A percentile compares a stretch with the other conserved stretches of the same genome.
Conservation (phyloP, 2,113 vertebrate species). For the Salminus brasiliensis region DNA sequence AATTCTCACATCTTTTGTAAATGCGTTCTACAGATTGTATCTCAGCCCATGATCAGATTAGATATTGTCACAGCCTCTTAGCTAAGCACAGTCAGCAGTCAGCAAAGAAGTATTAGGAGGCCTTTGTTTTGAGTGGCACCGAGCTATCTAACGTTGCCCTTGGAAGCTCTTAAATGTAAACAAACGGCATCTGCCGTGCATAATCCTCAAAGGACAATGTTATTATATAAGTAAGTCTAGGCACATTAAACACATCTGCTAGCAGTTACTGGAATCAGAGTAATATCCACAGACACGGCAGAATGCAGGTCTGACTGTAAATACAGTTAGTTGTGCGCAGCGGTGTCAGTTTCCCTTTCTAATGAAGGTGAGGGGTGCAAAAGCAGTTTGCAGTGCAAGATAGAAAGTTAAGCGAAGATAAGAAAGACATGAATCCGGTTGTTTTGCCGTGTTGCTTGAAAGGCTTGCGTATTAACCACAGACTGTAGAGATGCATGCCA, state of each 20-base stretch:
- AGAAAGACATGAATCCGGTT: conserved; percentile 63
- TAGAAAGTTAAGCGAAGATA: conserved; percentile 64
- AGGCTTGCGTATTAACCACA: conserved; percentile 71
- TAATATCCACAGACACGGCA: conserved; percentile 11
- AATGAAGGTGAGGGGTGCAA: conserved; percentile 74
- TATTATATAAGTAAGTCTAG: conserved; percentile 17
- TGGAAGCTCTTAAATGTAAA: conserved; percentile 8
- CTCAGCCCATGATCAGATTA: conserved; percentile 48
- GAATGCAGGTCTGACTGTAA: conserved; percentile 7
- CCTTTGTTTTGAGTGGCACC: neutral
- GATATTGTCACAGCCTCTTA: conserved; percentile 39
- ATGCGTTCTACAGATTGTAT: conserved; percentile 41
- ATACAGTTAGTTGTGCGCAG: neutral
- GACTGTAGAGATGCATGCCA: conserved; percentile 68
- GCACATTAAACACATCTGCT: conserved; percentile 8
- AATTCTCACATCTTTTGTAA: conserved; percentile 34
- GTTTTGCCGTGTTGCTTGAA: conserved; percentile 53
- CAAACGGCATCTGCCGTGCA: conserved; percentile 8
- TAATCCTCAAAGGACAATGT: conserved; percentile 20
- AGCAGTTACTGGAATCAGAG: conserved; percentile 5
- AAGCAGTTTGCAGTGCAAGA: conserved; percentile 59
- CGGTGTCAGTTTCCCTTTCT: conserved; percentile 63
- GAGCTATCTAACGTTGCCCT: neutral
- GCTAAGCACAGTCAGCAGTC: conserved; percentile 1
- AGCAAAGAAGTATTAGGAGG: neutral